phyloP scores from a whole-genome alignment of 2,113 vertebrate genomes.

The Larimichthys polyactis region DNA sequence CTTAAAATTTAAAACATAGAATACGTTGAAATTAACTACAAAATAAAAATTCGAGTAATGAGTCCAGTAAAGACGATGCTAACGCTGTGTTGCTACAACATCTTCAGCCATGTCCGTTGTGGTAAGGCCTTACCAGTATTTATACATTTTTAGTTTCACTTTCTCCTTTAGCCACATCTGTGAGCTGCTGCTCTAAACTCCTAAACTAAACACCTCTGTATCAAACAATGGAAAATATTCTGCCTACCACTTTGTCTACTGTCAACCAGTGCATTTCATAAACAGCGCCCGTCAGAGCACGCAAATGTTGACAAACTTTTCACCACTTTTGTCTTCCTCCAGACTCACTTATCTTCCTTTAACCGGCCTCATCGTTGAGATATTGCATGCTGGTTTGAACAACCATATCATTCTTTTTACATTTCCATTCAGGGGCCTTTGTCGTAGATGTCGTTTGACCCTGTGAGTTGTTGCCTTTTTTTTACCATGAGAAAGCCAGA shows the following conservation, averaged over 20 bases:
- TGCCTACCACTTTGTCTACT: neutral
- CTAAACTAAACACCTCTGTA: constrained; percentile 17
- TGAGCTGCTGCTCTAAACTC: neutral
- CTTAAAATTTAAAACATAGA: neutral
- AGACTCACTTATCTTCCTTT: constrained; percentile 1
- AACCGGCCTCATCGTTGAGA: neutral
- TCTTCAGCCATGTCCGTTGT: neutral
- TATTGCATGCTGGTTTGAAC: neutral
- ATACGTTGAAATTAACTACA: neutral
- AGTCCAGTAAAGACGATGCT: neutral
- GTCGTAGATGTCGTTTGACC: neutral
- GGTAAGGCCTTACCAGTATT: neutral
- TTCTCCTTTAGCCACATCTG: constrained; percentile 6
- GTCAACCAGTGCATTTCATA: neutral
- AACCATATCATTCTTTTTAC: neutral
- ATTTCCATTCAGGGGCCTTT: too few species aligned
- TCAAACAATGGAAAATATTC: constrained; percentile 17
- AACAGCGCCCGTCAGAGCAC: neutral
- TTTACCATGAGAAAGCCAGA: too few species aligned
- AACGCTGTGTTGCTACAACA: neutral
- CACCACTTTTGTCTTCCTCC: neutral
- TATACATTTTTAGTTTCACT: constrained; percentile 6
- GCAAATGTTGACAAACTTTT: neutral
- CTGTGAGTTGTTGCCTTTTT: neutral
- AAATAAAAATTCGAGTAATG: neutral